Base-by-base conservation (phyloP, 1,140 invertebrate genomes). In the Ephestia elutella region DNA sequence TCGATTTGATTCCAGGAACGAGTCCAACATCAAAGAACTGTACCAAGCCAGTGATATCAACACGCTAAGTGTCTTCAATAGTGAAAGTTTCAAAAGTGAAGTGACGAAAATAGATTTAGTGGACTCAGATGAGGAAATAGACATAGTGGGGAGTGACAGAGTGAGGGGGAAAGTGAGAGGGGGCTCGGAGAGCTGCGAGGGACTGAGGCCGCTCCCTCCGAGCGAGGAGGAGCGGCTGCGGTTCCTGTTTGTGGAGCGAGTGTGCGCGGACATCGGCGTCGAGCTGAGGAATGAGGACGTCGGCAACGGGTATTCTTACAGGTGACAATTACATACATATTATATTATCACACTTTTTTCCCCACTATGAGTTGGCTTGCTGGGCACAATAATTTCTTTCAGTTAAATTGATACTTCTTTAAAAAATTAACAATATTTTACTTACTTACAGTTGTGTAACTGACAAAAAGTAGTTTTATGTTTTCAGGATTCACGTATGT, bases 271-370 rank as follows among this genome's bases (percentile, higher is more conserved):
- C 30, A 75, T 89, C 0, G 88, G 88, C 0, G 65, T 89, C 0
- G 85, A 89, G 58, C 59, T 89, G 53, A 66, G 86, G 48, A 87
- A 87, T 57, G 87, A 89, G 44, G 75, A 84, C 66, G 70, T 89
- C 8, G 88, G 86, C 0, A 76, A 75, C 28, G 86, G 87, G 13
- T 87, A 73, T 51, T 77, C 71, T 49, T 85, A 86, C 59, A 86
- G 83, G 82, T 87, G 28, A 79, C n/a, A n/a, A n/a, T n/a, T n/a
- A n/a, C n/a, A n/a, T n/a, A n/a, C n/a, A n/a, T n/a, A n/a, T n/a
- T n/a, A n/a, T n/a, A n/a, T n/a, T n/a, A n/a, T n/a, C n/a, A n/a
- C n/a, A n/a, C n/a, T n/a, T n/a, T n/a, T n/a, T n/a, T n/a, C n/a
- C n/a, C n/a, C n/a, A n/a, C n/a, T n/a, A n/a, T n/a, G n/a, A n/a